Percentiles rank a stretch among this genome's conserved stretches.
Evolutionary conservation across 1,140 invertebrate genomes (phyloP).

Genomic region (Dreissena polymorpha): DNA sequence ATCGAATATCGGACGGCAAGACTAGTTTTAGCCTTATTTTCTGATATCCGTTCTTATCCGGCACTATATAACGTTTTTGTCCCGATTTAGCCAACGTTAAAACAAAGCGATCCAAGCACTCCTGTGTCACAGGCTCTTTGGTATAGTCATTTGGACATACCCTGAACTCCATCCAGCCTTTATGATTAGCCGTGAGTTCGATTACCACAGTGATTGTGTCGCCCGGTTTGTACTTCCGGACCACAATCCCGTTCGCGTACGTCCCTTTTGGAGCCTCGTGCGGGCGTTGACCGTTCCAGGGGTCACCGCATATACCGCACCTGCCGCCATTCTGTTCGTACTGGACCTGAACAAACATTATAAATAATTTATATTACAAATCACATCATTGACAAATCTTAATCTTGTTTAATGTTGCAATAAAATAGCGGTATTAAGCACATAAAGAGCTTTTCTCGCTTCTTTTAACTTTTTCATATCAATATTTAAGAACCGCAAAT

Average conservation of each 20-base stretch:
- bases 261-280: conserved; percentile 77
- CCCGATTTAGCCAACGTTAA: conserved; percentile 59
- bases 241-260: conserved; percentile 78
- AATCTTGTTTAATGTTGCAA: too few species aligned
- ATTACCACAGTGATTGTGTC: conserved; percentile 61
- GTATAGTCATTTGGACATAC: conserved; percentile 79
- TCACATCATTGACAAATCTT: too few species aligned
- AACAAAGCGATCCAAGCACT: conserved; percentile 67
- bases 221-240: conserved; percentile 72
- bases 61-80: conserved; percentile 55
- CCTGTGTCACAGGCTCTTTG: conserved; percentile 57
- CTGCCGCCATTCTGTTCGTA: conserved; percentile 75
- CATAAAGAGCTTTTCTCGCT: too few species aligned
- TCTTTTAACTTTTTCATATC: too few species aligned
- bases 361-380: not conserved
- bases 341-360: conserved; percentile 60
- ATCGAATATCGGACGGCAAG: conserved; percentile 72
- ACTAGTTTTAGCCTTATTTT: conserved; percentile 60
- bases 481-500: too few species aligned
- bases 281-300: conserved; percentile 69
- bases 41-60: conserved; percentile 50
- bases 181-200: conserved; percentile 74
- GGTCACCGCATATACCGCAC: conserved; percentile 77
- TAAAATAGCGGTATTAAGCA: too few species aligned
- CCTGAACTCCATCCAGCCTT: conserved; percentile 74